Conservation (phyloP, 2,888 invertebrate species). For the Apotomis betuletana region DNA sequence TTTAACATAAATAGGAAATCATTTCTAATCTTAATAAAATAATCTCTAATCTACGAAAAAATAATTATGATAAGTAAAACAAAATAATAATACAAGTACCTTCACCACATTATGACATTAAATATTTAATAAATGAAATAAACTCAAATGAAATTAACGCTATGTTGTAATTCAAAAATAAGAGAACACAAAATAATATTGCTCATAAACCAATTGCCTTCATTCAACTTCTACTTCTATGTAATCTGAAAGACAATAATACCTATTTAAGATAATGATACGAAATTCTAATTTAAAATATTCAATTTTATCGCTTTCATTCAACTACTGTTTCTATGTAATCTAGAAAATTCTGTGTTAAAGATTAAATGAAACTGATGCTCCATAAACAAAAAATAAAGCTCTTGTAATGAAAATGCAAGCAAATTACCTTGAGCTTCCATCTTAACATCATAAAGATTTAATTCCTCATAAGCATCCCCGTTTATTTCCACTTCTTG, state of each 20-base stretch:
- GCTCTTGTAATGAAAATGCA: background rate
- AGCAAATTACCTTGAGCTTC: slow-evolving; percentile 33
- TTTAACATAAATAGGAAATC: slow-evolving; percentile 1
- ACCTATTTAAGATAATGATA: slow-evolving; percentile 21
- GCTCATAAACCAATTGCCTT: slow-evolving; percentile 27
- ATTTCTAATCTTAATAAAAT: background rate
- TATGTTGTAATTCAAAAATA: slow-evolving; percentile 17
- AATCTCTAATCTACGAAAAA: slow-evolving; percentile 25
- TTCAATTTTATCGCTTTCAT: background rate
- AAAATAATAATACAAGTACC: slow-evolving; percentile 32
- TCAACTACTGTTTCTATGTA: no score
- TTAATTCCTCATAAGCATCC: slow-evolving; percentile 51
- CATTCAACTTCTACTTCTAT: slow-evolving; percentile 39
- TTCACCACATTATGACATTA: slow-evolving; percentile 17
- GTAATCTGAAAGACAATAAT: slow-evolving; percentile 40
- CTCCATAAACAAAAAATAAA: no score
- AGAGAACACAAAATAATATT: slow-evolving; percentile 10
- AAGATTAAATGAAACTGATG: no score
- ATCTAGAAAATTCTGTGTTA: no score
- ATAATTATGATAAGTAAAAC: background rate
- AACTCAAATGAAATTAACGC: slow-evolving; percentile 29
- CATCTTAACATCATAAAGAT: slow-evolving; percentile 45
- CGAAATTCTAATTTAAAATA: slow-evolving; percentile 1
- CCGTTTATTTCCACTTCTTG: slow-evolving; percentile 45
- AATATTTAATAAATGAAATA: slow-evolving; percentile 18